Base-by-base conservation (phyloP, 2,888 invertebrate genomes). In the Cremastobaeus sp. region DNA sequence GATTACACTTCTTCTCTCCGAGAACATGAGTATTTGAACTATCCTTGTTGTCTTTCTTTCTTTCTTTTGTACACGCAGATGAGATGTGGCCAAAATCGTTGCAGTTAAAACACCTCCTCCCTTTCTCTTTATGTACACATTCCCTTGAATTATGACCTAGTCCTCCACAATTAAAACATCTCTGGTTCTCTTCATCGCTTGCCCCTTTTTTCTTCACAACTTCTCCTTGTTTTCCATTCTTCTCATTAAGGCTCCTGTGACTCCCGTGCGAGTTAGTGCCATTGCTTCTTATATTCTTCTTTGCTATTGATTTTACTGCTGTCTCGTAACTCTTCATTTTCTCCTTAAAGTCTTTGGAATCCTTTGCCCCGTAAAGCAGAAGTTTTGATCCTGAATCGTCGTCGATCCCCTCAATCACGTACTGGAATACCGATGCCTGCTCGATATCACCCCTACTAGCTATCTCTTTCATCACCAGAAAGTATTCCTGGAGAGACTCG, bases 21-120 rank as follows among this genome's bases (percentile, higher is more conserved):
- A n/a, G n/a, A n/a, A n/a, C n/a, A n/a, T n/a, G n/a, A n/a, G n/a
- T n/a, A n/a, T n/a, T n/a, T n/a, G n/a, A n/a, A n/a, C n/a, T n/a
- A 30, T 8, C 9, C 20, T 39, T 54, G 3, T 37, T 15, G 3
- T 28, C 28, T 15, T 9, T n/a, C 14, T 21, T 43, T 14, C 14
- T 45, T 1, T 45, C 18, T 15, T 28, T 28, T 2, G 1, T 45
- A n/a, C 45, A 45, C 6, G 12, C 45, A 0, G 9, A 1, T 9
- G 45, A 12, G n/a, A 45, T 45, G 5, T 28, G 45, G 15, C 45
- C 45, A 28, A n/a, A 45, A 3, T 28, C 28, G 14, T 45, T 45
- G 9, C 45, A 45, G 6, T 15, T 45, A 28, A 45, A 45, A 5
- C 45, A 45, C 15, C 11, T 45, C 15, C 8, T 45, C 1, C 45